Conservation (phyloP, 2,888 invertebrate species). For the Chesias legatella region DNA sequence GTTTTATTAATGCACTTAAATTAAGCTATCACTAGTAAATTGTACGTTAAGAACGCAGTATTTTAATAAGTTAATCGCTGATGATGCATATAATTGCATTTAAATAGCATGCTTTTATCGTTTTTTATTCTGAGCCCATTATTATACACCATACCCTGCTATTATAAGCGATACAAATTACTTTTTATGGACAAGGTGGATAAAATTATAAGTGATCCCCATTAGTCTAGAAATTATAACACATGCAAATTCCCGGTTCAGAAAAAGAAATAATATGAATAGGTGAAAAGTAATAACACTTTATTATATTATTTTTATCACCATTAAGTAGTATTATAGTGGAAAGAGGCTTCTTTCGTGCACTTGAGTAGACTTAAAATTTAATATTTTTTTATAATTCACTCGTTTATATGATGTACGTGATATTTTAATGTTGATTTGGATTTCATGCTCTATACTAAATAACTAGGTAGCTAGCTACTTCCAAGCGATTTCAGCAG, state of each 20-base stretch:
- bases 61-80: constrained; percentile 57
- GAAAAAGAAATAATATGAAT: neutral
- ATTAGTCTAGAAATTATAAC: neutral
- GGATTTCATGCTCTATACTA: constrained; percentile 5
- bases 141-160: constrained; percentile 42
- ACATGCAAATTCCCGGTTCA: too few species aligned
- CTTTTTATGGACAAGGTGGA: constrained; percentile 17
- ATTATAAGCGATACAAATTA: constrained; percentile 33
- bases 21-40: constrained; percentile 40
- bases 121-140: constrained; percentile 41
- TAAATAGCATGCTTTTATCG: constrained; percentile 47
- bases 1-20: constrained; percentile 31
- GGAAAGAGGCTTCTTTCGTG: too few species aligned
- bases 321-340: too few species aligned
- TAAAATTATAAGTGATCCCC: constrained; percentile 5
- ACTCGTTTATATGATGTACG: too few species aligned
- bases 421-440: too few species aligned
- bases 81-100: constrained; percentile 60
- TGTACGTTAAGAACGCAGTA: constrained; percentile 40
- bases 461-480: constrained; percentile 9
- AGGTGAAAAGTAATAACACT: too few species aligned
- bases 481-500: constrained; percentile 13
- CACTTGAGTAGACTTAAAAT: too few species aligned
- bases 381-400: too few species aligned
- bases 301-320: too few species aligned